These are phyloP conservation scores for Enteromius thamalakanensis DNA, from an alignment of 2,797 vertebrate genomes.

Conservation along the genomic window DNA sequence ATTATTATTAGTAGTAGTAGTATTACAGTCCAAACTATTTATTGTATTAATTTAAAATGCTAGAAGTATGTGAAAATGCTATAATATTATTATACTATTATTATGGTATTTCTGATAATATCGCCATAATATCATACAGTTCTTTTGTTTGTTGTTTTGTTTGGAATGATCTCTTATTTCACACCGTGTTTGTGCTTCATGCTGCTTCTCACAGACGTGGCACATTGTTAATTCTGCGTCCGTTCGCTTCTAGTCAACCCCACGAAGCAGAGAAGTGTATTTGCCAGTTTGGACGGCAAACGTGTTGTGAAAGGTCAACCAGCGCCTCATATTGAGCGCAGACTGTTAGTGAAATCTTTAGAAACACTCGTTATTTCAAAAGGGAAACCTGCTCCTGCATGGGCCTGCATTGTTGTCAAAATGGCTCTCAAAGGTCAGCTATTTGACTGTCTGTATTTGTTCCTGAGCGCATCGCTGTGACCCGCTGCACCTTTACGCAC, in stretches of 20 bases:
- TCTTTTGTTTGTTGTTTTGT: background rate
- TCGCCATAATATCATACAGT: background rate
- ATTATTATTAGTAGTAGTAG: too few relatives aligned
- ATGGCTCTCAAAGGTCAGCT: constrained; percentile 56
- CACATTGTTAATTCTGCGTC: constrained; percentile 20
- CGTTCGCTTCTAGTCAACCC: constrained; percentile 51
- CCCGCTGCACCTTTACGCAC: constrained; percentile 23
- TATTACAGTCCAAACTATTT: background rate
- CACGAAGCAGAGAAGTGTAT: constrained; percentile 48
- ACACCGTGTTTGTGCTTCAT: background rate
- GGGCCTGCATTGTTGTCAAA: constrained; percentile 48
- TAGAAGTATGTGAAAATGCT: background rate
- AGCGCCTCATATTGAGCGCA: constrained; percentile 58
- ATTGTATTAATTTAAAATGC: background rate
- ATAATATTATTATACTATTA: background rate
- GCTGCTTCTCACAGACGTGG: constrained; percentile 24
- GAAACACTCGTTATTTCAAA: constrained; percentile 58
- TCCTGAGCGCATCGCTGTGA: constrained; percentile 15
- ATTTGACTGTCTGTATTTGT: constrained; percentile 44
- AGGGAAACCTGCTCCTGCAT: constrained; percentile 47
- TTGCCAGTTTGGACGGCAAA: constrained; percentile 36
- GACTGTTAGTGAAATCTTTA: constrained; percentile 62
- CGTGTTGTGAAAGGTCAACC: constrained; percentile 59
- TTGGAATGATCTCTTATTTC: background rate
- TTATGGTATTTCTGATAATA: background rate